These are phyloP conservation scores for Papilio xuthus DNA, from an alignment of 1,140 invertebrate species.

Conservation along the genomic window DNA sequence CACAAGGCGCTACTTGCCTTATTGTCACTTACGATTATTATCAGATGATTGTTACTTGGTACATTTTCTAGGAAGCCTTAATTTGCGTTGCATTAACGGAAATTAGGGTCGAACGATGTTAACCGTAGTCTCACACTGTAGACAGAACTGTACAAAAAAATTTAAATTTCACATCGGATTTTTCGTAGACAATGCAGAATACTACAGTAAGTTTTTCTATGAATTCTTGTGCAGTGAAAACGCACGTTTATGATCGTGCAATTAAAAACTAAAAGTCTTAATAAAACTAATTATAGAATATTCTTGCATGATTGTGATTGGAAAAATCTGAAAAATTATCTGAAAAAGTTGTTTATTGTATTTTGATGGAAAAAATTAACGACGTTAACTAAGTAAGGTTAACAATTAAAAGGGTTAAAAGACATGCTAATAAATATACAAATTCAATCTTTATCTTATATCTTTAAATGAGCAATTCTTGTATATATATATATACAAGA, in stretches of 20 bases:
- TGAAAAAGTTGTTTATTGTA: not conserved
- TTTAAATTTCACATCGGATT: not conserved
- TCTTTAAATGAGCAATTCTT: too few species aligned
- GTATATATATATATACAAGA: too few species aligned
- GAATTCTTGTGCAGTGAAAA: not conserved
- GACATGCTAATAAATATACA: not conserved
- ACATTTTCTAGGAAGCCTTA: slow-evolving; percentile 55
- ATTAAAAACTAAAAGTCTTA: slow-evolving; percentile 38
- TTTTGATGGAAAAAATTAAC: not conserved
- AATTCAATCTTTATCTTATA: too few species aligned
- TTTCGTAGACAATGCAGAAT: not conserved
- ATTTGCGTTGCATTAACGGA: slow-evolving; percentile 41
- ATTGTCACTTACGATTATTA: slow-evolving; percentile 70
- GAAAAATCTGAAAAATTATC: not conserved
- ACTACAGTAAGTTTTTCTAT: not conserved
- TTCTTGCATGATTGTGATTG: not conserved
- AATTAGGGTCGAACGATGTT: slow-evolving; percentile 57
- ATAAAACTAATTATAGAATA: slow-evolving; percentile 25
- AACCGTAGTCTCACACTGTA: not conserved
- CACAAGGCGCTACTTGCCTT: slow-evolving; percentile 57
- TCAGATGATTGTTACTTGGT: slow-evolving; percentile 56
- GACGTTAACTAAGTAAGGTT: not conserved
- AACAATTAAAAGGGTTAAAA: not conserved
- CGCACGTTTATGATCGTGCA: not conserved
- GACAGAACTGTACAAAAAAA: not conserved